phyloP scores from a whole-genome alignment of 1,140 invertebrate species.

The Drosophila tani region DNA sequence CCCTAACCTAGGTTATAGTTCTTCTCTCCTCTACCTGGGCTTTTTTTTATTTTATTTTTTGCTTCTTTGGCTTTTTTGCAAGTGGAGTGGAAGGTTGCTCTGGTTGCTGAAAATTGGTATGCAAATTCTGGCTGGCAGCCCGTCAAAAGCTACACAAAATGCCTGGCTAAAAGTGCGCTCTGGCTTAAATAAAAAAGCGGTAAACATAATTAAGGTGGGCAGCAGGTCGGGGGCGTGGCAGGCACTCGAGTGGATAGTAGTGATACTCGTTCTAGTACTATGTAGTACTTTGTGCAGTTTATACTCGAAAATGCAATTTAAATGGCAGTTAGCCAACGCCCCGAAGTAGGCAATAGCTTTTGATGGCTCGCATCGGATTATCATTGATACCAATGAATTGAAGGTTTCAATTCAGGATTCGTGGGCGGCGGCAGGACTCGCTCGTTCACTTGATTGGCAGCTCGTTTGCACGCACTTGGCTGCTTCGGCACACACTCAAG shows the following conservation, averaged over 20 bases:
- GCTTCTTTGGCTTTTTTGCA: slow-evolving; percentile 42
- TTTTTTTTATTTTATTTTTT: slow-evolving; percentile 3
- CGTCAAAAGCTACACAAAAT: slow-evolving; percentile 58
- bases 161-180: slow-evolving; percentile 52
- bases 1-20: slow-evolving; percentile 9
- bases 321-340: slow-evolving; percentile 45
- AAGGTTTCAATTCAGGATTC: slow-evolving; percentile 6
- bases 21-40: not conserved
- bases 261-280: slow-evolving; percentile 21
- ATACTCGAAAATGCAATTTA: slow-evolving; percentile 54
- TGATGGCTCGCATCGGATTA: slow-evolving; percentile 38
- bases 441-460: slow-evolving; percentile 42
- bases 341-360: slow-evolving; percentile 43
- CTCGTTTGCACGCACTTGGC: slow-evolving; percentile 29
- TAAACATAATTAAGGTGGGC: slow-evolving; percentile 66
- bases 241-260: slow-evolving; percentile 38
- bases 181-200: slow-evolving; percentile 44
- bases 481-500: not conserved
- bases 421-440: not conserved
- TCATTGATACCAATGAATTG: slow-evolving; percentile 48
- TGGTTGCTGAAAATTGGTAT: slow-evolving; percentile 65
- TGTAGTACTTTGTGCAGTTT: slow-evolving; percentile 10
- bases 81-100: slow-evolving; percentile 48
- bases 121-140: slow-evolving; percentile 60
- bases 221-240: slow-evolving; percentile 11